Base-by-base conservation (phyloP, 2,888 invertebrate genomes). In the Meta bourneti region DNA sequence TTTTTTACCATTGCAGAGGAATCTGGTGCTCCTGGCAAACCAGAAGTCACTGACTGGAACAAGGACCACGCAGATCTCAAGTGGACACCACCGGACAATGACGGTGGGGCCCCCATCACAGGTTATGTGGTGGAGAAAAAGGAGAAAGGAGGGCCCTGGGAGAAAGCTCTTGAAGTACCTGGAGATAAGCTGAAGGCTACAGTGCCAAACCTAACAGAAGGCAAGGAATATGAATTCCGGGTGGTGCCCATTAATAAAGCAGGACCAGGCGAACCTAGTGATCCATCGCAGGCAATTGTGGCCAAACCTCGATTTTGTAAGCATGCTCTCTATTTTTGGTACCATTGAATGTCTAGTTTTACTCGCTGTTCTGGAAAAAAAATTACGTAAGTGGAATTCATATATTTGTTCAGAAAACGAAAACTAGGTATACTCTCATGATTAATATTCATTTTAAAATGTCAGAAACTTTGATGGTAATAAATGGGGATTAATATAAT, bases 141-240 rank as follows among this genome's bases (percentile, higher is more conserved):
- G 54, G 92, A 93, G 54, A 92, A 93, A 70, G 92, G 92, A 11
- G 83, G 88, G 20, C 89, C 93, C 6, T 99, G 99, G 99, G 98
- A 98, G 95, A 98, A 98, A 95, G 98, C 98, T 0, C 95, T 97
- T 86, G 98, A 98, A 95, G 97, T 97, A 0, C 98, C 98, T 20
- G 98, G 98, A 16, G 98, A 98, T 6, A 98, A 98, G 94, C 97
- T 97, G 0, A 98, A 98, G 94, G 98, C 97, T 11, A 97, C 97
- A 93, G 97, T 99, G 5, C 97, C 97, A 0, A 98, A 98, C 94
- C 96, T 99, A 86, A 97, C 98, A 90, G 98, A 98, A 95, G 96
- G 96, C 49, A 95, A 95, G 91, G 95, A 95, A 92, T 95, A 95
- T 91, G 95, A 95, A 93, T 95, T 95, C 94, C 94, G 95, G 72